Percentiles rank a stretch among this genome's conserved stretches.
Conservation (phyloP, 2,797 vertebrate genomes). For the Neosalanx taihuensis region DNA sequence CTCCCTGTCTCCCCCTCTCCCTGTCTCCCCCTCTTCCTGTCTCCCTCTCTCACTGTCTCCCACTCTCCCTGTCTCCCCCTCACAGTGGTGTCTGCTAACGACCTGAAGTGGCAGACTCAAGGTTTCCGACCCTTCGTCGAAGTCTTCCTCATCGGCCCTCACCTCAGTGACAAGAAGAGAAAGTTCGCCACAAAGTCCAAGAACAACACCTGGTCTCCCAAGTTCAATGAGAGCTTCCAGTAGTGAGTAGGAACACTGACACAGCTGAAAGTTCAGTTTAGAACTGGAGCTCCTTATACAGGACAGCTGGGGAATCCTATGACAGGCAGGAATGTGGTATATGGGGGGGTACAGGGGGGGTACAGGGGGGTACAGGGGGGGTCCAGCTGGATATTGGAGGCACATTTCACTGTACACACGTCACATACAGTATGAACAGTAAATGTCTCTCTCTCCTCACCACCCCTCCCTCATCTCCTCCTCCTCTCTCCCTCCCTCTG, state of each 20-base stretch:
- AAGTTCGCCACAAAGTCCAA: constrained; percentile 98
- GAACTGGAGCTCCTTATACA: too few species aligned
- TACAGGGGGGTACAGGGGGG: too few species aligned
- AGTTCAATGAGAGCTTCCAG: constrained; percentile 91
- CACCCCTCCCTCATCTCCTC: background rate
- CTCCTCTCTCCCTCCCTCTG: background rate
- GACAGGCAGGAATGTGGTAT: too few species aligned
- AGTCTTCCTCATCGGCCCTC: constrained; percentile 94
- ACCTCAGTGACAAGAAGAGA: constrained; percentile 96
- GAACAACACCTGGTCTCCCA: constrained; percentile 97
- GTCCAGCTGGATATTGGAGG: too few species aligned
- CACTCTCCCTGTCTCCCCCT: background rate
- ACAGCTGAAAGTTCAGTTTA: too few species aligned
- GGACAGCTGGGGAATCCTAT: too few species aligned
- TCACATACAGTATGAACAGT: too few species aligned
- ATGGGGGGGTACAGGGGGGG: too few species aligned
- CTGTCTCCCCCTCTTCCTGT: background rate
- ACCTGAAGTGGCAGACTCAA: constrained; percentile 95
- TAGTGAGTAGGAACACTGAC: constrained; percentile 78
- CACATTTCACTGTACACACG: too few species aligned
- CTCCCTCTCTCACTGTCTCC: constrained; percentile 13
- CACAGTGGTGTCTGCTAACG: constrained; percentile 89
- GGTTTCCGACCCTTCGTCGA: constrained; percentile 97
- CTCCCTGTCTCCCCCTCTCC: background rate
- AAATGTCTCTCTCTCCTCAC: background rate